Evolutionary conservation across 2,797 vertebrate species (phyloP), one percentile per base, ranked within the genome.

Genomic region (Sylvia borin): DNA sequence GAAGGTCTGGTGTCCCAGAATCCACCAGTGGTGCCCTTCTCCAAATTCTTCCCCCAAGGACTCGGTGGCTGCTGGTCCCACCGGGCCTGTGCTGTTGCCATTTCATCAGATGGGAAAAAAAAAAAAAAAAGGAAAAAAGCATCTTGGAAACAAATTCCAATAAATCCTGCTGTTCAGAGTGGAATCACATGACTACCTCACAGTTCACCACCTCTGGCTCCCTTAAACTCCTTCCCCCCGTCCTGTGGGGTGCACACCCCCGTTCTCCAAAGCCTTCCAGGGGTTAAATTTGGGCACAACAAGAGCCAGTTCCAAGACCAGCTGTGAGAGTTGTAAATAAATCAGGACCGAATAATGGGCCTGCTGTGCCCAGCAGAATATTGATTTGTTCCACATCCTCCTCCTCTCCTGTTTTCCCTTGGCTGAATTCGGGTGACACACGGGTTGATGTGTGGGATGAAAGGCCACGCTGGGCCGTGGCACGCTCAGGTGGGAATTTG

Each of bases 141-240:
- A 10, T 50, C 27, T 77, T 70, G 25, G 36, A 78, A 88, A 51
- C 54, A 42, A 74, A 78, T 74, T 77, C 71, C 36, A 12, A n/a
- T 53, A 64, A 77, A 85, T 72, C 90, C 74, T 61, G 24, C 61
- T 84, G 58, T 88, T 94, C 43, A 74, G 84, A 60, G 51, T 60
- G 48, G 62, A 83, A 77, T 92, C 66, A 18, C 11, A 21, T 85
- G 73, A 95, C 95, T 95, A 90, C 96, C 95, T 97, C 95, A 87
- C 87, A 64, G n/a, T 75, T 82, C 67, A 34, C 57, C n/a, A 0
- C 82, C 79, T 29, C 1, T 2, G 17, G 77, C 90, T 94, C 76
- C 7, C 1, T 34, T 34, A 48, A 68, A 71, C 57, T 53, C 77
- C 43, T 32, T 78, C 32, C 26, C 43, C 47, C 53, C 29, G 42